Base-by-base conservation (phyloP, 2,888 invertebrate species). In the Pristionchus fissidentatus region DNA sequence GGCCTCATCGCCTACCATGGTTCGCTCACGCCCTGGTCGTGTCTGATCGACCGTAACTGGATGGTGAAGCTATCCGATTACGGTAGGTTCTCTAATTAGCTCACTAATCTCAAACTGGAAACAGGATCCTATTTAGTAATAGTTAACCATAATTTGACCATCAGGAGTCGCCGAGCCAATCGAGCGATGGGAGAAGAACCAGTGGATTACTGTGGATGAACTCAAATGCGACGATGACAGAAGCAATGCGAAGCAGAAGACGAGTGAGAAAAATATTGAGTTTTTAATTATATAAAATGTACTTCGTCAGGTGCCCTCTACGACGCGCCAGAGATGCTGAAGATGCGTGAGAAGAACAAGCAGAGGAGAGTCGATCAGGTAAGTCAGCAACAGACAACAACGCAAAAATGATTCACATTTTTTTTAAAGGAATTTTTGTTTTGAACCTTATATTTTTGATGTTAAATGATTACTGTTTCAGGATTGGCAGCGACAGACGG, bases 141-240 rank as follows among this genome's bases (percentile, higher is more conserved):
- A 49, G 19, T 10, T 19, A 49, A 19, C 52, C 52, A 49, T 49
- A 15, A 10, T 15, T 19, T 10, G n/a, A n/a, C n/a, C n/a, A 60
- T 60, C 49, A 84, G 85, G 85, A 52, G 86, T 91, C 52, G 89
- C 90, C 19, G 91, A 90, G 79, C 89, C 90, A 10, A 83, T 91
- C 29, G 91, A 91, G 75, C 86, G 91, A 52, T 91, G 91, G 91
- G 89, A 90, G 60, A 91, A 91, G 83, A 86, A 89, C 49, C 90
- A 89, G 62, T 75, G 87, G 29, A 89, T 91, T 43, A 86, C 84
- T 3, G 85, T 89, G 22, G 89, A 87, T 62, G 84, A 86, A 10
- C 79, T 91, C 38, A 84, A 84, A 52, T 66, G 81, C 3, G 88
- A 90, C 13, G 91, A 91, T 78, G 91, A 91, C 84, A 90, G 90